phyloP scores from a whole-genome alignment of 2,888 invertebrate genomes.

The Gnatocerus cornutus region DNA sequence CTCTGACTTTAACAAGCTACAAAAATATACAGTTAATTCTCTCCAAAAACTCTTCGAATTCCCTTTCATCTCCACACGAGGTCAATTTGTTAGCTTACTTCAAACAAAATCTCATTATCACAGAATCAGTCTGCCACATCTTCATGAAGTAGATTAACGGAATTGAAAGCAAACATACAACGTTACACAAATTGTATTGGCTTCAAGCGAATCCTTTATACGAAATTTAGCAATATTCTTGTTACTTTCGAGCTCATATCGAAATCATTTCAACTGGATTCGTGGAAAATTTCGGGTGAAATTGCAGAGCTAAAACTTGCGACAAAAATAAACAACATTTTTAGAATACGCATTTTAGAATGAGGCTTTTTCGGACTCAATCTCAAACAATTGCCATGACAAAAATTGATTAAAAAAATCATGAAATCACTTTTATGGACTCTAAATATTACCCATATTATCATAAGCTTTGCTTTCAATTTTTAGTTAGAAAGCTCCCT shows the following conservation, averaged over 20 bases:
- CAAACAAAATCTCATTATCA: conserved; percentile 4
- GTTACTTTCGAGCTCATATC: conserved; percentile 4
- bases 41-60: neutral
- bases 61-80: conserved; percentile 6
- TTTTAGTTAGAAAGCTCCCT: neutral
- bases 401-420: too few species aligned
- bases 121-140: conserved; percentile 17
- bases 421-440: too few species aligned
- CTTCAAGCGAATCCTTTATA: conserved; percentile 9
- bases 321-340: too few species aligned
- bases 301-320: too few species aligned
- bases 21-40: too few species aligned
- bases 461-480: too few species aligned
- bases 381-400: too few species aligned
- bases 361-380: too few species aligned
- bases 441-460: too few species aligned
- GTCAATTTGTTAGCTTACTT: conserved; percentile 10
- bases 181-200: conserved; percentile 12
- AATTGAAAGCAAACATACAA: conserved; percentile 17
- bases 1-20: too few species aligned
- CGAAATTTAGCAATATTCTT: conserved; percentile 8
- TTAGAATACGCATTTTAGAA: too few species aligned
- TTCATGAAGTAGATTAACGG: conserved; percentile 8
- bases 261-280: conserved; percentile 4
- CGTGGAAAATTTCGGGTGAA: too few species aligned